phyloP scores from a whole-genome alignment of 2,113 vertebrate genomes.

The Menura novaehollandiae region DNA sequence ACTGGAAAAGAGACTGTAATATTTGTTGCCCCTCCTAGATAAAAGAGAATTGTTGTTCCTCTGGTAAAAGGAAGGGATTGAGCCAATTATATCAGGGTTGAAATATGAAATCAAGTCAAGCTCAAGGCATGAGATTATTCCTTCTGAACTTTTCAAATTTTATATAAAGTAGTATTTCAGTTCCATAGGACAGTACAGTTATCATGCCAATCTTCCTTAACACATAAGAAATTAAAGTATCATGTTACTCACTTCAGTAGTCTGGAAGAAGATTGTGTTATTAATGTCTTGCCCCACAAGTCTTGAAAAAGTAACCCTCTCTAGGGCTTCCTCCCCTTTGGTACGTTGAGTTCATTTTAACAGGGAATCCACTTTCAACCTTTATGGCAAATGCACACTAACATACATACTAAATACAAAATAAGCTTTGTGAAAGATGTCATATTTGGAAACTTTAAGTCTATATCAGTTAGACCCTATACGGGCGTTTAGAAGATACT shows the following conservation, averaged over 20 bases:
- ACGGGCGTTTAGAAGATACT: neutral
- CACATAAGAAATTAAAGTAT: neutral
- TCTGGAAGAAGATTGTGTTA: neutral
- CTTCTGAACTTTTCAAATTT: neutral
- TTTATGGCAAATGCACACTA: neutral
- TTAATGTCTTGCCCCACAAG: neutral
- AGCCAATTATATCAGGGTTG: neutral
- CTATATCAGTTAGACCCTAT: neutral
- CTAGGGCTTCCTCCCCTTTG: neutral
- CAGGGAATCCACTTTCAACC: neutral
- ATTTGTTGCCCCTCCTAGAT: neutral
- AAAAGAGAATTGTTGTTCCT: neutral
- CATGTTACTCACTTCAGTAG: neutral
- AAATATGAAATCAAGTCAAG: neutral
- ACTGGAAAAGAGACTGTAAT: neutral
- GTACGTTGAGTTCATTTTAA: neutral
- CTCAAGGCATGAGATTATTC: neutral
- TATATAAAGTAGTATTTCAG: neutral
- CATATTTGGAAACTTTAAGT: neutral
- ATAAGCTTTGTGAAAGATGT: neutral
- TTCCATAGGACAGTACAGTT: neutral
- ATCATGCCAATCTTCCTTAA: neutral
- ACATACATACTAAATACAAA: neutral
- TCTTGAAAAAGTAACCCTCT: neutral
- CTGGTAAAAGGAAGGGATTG: neutral